phyloP scores from a whole-genome alignment of 2,797 vertebrate genomes.

The Apogon talboti region DNA sequence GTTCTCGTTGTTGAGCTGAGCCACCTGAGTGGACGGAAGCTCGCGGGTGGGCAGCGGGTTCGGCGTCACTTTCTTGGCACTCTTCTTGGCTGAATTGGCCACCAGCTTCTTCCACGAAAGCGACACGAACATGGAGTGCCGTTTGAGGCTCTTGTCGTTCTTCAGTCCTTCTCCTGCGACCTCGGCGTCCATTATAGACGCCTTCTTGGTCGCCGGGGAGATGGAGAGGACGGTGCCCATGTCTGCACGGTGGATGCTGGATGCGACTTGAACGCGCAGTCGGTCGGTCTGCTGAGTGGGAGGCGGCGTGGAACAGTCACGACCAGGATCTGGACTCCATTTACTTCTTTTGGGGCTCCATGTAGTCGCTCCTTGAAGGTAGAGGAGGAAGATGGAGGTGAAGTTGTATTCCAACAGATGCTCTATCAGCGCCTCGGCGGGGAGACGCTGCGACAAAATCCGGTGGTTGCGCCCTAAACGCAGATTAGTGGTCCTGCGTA shows the following conservation, averaged over 20 bases:
- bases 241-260: constrained; percentile 63
- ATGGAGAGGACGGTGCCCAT: constrained; percentile 97
- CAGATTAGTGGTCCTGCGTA: constrained; percentile 65
- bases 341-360: constrained; percentile 32
- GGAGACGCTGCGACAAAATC: constrained; percentile 63
- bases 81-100: constrained; percentile 90
- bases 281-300: too few relatives aligned
- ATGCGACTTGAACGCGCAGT: constrained; percentile 66
- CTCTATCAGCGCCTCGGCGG: constrained; percentile 30
- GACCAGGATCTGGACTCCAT: constrained; percentile 72
- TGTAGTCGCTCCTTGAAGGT: constrained; percentile 7
- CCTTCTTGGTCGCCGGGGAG: constrained; percentile 84
- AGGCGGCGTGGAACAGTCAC: constrained; percentile 67
- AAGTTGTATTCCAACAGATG: constrained; percentile 50
- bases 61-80: constrained; percentile 81
- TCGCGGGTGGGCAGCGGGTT: constrained; percentile 62
- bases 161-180: constrained; percentile 76
- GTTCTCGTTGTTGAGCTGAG: constrained; percentile 83
- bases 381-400: too few relatives aligned
- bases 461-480: constrained; percentile 33
- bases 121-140: constrained; percentile 90
- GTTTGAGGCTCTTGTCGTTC: constrained; percentile 89
- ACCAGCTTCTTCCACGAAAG: constrained; percentile 92
- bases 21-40: constrained; percentile 73
- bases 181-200: constrained; percentile 82